Percentiles rank a stretch among this genome's conserved stretches.
phyloP scores from a whole-genome alignment of 2,113 vertebrate species.

The Heliornis fulica region DNA sequence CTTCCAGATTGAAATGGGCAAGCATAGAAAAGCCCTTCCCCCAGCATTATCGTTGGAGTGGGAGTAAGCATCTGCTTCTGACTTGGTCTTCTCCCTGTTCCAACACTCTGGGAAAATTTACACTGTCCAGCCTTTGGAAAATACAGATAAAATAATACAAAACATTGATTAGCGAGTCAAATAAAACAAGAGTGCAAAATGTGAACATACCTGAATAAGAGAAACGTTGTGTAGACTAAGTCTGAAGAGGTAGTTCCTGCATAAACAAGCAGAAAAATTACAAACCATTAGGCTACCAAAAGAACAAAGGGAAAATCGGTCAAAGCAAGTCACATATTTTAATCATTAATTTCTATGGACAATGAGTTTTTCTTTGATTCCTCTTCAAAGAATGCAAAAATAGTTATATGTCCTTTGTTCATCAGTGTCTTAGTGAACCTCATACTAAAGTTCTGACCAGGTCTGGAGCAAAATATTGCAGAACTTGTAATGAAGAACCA shows the following conservation, averaged over 20 bases:
- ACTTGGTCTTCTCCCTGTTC: neutral
- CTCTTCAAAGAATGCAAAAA: neutral
- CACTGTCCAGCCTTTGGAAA: neutral
- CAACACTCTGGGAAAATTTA: conserved; percentile 16
- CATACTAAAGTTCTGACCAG: neutral
- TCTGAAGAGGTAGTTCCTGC: conserved; percentile 98
- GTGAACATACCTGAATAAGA: conserved; percentile 87
- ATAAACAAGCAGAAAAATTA: conserved; percentile 64
- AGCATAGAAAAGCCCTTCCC: neutral
- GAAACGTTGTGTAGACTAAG: conserved; percentile 93
- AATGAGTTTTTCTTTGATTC: neutral
- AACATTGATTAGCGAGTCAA: conserved; percentile 16
- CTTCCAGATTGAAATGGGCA: neutral
- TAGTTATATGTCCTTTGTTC: neutral
- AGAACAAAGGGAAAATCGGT: neutral
- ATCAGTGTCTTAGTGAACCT: neutral
- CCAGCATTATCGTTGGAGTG: neutral
- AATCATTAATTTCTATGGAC: neutral
- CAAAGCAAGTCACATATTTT: neutral
- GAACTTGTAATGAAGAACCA: neutral
- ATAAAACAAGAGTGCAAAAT: neutral
- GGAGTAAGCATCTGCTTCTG: neutral
- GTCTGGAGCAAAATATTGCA: neutral
- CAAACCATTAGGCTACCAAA: conserved; percentile 25
- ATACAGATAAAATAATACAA: neutral